A percentile compares a stretch with the other conserved stretches of the same genome.
These are phyloP conservation scores for Apus apus DNA, from an alignment of 2,113 vertebrate species.

Conservation along the genomic window DNA sequence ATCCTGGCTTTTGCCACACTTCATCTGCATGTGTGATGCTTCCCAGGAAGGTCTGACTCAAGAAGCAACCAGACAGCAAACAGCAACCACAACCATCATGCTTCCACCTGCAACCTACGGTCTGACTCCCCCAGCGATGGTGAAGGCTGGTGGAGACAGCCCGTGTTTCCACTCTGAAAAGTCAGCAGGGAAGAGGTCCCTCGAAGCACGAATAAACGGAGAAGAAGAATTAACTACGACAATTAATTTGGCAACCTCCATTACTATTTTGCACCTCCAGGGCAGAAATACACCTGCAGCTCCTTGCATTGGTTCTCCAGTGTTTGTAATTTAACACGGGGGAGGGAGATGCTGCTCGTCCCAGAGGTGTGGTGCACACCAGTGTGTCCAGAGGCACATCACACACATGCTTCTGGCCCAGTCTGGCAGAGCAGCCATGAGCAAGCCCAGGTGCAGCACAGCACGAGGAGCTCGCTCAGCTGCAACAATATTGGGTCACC, in stretches of 20 bases:
- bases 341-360: rapidly evolving
- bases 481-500: not conserved
- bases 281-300: not conserved
- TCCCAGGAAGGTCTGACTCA: not conserved
- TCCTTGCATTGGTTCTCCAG: not conserved
- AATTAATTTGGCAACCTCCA: not conserved
- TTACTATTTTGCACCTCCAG: not conserved
- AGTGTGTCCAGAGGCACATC: not conserved
- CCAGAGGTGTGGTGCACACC: not conserved
- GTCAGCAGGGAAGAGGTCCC: not conserved
- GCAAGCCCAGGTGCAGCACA: not conserved
- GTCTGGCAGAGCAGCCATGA: not conserved
- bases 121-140: not conserved
- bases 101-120: not conserved
- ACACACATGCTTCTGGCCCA: rapidly evolving
- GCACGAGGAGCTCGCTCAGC: not conserved
- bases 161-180: not conserved
- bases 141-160: not conserved
- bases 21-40: not conserved
- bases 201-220: not conserved
- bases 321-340: not conserved
- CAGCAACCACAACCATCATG: not conserved
- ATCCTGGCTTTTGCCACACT: not conserved
- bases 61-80: not conserved
- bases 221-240: not conserved